phyloP scores from a whole-genome alignment of 2,113 vertebrate species.

The Mobula hypostoma region DNA sequence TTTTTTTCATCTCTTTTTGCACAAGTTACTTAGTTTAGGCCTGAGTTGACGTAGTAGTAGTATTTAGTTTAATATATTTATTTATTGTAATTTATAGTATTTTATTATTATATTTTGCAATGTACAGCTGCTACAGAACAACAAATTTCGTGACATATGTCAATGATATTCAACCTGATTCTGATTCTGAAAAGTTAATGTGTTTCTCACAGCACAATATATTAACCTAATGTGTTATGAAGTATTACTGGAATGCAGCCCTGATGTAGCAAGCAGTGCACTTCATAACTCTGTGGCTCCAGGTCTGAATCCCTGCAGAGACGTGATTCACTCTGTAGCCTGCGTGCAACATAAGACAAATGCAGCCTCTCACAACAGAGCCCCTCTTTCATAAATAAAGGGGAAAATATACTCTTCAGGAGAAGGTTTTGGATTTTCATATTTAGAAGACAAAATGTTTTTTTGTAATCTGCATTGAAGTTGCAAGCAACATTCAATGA shows the following conservation, averaged over 20 bases:
- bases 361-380: neutral
- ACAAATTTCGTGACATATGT: too few species aligned
- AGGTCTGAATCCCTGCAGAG: conserved; percentile 24
- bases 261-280: neutral
- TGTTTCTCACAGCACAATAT: neutral
- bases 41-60: too few species aligned
- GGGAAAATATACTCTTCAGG: neutral
- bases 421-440: conserved; percentile 21
- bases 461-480: neutral
- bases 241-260: conserved; percentile 2
- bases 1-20: too few species aligned
- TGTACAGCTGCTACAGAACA: too few species aligned
- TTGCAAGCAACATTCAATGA: neutral
- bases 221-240: conserved; percentile 24
- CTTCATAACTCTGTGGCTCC: neutral
- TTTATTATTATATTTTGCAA: too few species aligned
- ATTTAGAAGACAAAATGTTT: conserved; percentile 9
- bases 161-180: too few species aligned
- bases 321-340: conserved; percentile 24
- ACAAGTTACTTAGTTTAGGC: too few species aligned
- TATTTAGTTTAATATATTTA: too few species aligned
- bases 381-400: conserved; percentile 22
- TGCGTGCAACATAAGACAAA: neutral
- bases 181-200: neutral
- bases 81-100: too few species aligned